Evolutionary conservation across 1,140 invertebrate genomes (phyloP), one percentile per base, ranked within the genome.

Genomic region (Coptotermes formosanus): DNA sequence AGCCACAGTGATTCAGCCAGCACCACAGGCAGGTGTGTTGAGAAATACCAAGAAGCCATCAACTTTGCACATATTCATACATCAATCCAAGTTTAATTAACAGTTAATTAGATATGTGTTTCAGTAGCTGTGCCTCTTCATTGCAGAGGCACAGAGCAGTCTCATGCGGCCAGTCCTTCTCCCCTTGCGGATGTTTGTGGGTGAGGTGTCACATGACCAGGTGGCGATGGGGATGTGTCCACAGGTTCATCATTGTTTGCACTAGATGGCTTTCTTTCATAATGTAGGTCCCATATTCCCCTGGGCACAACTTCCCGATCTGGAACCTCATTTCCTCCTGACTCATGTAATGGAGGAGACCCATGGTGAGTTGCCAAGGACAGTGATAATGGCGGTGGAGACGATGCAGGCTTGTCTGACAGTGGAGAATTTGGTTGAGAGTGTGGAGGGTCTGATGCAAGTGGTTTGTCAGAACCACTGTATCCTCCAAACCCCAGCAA

Each of bases 121-220:
- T 25, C 64, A 25, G n/a, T 85, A 44, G 23, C 23, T 43, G 48
- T 64, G 43, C 44, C 45, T 30, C 52, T 52, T 75, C 64, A 75
- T 38, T 81, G 55, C 55, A 69, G 52, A 55, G 52, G 64, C 52
- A 44, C 30, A 30, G n/a, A 44, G n/a, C 64, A 75, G 64, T 83
- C 64, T 59, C 45, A 91, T 91, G 93, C 89, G 89, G 93, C 89
- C 52, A 93, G 86, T 19, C 92, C 92, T 87, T 93, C 92, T n/a
- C 92, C 91, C 81, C 92, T 89, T 1, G 91, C 89, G 9, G 92
- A 88, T 21, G 91, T 88, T 19, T 90, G 89, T 83, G 92, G 90
- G 90, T 88, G 88, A 75, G 89, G 88, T 30, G 88, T 83, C 6
- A 45, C 86, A 45, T 86, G 85, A 32, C 82, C 91, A 85, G 25